These are phyloP conservation scores for Pangasius sanitwongsei DNA, from an alignment of 2,797 vertebrate species.

Conservation along the genomic window DNA sequence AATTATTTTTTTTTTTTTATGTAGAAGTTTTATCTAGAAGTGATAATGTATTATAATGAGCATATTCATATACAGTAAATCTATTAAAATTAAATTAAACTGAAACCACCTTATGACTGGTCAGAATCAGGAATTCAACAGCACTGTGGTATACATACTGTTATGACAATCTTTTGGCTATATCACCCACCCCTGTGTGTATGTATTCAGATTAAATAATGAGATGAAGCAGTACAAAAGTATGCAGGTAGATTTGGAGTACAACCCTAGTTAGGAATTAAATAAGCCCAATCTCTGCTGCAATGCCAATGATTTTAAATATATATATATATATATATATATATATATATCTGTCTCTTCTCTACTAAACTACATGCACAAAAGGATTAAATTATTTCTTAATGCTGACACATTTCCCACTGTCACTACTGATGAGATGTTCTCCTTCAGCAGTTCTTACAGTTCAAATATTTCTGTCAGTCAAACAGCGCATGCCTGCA, in stretches of 20 bases:
- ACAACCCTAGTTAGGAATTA: not conserved
- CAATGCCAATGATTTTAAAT: not conserved
- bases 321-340: not conserved
- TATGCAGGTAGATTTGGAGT: not conserved
- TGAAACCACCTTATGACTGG: not conserved
- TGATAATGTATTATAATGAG: not conserved
- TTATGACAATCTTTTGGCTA: not conserved
- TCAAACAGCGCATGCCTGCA: not conserved
- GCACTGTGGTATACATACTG: not conserved
- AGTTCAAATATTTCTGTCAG: constrained; percentile 24
- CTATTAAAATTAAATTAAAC: not conserved
- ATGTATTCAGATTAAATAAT: not conserved
- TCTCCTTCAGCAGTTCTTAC: constrained; percentile 26
- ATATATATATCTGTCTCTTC: not conserved
- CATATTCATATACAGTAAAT: not conserved
- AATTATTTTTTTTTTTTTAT: no score
- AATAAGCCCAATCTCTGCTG: not conserved
- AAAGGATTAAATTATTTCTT: not conserved
- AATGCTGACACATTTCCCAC: constrained; percentile 19
- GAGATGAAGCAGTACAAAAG: not conserved
- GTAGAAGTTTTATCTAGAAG: not conserved
- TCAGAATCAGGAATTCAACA: not conserved
- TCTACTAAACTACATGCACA: not conserved
- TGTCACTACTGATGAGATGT: not conserved
- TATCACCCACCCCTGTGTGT: not conserved